Conservation (phyloP, 2,888 invertebrate genomes). For the Drosophila borealis region DNA sequence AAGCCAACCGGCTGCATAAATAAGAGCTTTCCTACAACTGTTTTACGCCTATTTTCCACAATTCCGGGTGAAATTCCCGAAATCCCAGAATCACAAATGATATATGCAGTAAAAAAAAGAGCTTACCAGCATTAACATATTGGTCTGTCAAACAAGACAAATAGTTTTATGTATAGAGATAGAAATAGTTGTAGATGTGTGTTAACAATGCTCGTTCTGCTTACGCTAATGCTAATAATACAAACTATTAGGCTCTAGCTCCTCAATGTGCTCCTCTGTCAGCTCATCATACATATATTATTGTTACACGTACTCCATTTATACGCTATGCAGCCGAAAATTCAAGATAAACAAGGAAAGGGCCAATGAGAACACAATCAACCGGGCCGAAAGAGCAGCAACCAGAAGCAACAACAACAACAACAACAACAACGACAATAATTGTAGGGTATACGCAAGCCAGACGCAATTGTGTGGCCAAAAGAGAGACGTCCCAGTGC, state of each 20-base stretch:
- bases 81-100: too few relatives aligned
- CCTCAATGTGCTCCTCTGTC: neutral
- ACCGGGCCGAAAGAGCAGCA: conserved; percentile 46
- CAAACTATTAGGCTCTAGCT: neutral
- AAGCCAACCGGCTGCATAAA: too few relatives aligned
- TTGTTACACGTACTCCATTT: conserved; percentile 12
- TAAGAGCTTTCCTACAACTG: too few relatives aligned
- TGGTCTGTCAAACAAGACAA: too few relatives aligned
- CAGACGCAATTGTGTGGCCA: conserved; percentile 24
- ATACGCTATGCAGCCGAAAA: neutral
- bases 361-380: conserved; percentile 64
- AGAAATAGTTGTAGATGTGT: neutral
- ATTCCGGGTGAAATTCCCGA: too few relatives aligned
- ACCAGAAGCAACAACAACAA: neutral
- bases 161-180: neutral
- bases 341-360: neutral
- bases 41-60: too few relatives aligned
- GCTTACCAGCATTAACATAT: too few relatives aligned
- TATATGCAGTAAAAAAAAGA: too few relatives aligned
- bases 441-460: conserved; percentile 14
- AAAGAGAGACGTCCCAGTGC: neutral
- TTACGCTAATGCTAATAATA: conserved; percentile 7
- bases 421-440: conserved; percentile 16
- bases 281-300: neutral
- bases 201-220: conserved; percentile 10